Percentiles rank a stretch among this genome's conserved stretches.
These are phyloP conservation scores for Sarcophaga carnaria DNA, from an alignment of 2,888 invertebrate genomes.

Conservation along the genomic window DNA sequence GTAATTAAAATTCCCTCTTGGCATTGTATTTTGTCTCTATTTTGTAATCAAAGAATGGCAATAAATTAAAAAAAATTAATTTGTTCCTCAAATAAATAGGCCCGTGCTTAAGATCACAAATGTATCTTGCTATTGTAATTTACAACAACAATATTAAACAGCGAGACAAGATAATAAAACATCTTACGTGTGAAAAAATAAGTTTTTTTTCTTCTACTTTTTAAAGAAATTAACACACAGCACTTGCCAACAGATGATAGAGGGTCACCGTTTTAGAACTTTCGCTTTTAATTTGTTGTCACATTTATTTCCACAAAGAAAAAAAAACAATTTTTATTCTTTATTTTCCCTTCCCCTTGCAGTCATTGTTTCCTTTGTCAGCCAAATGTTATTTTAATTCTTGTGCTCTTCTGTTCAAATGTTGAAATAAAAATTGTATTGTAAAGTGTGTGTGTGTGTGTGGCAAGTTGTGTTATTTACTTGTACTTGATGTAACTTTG, in stretches of 20 bases:
- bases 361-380: slow-evolving; percentile 59
- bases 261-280: slow-evolving; percentile 52
- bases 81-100: too few relatives aligned
- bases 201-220: background rate
- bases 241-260: slow-evolving; percentile 35
- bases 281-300: slow-evolving; percentile 59
- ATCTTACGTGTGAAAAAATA: slow-evolving; percentile 21
- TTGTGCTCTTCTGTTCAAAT: background rate
- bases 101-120: too few relatives aligned
- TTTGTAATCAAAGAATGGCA: too few relatives aligned
- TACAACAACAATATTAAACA: background rate
- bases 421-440: too few relatives aligned
- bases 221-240: background rate
- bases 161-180: slow-evolving; percentile 3
- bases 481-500: background rate
- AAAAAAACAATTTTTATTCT: background rate
- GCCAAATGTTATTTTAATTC: slow-evolving; percentile 60
- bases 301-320: slow-evolving; percentile 2
- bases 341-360: background rate
- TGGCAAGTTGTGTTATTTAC: background rate
- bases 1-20: too few relatives aligned
- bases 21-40: too few relatives aligned
- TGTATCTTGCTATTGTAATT: too few relatives aligned
- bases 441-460: background rate
- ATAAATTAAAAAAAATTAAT: too few relatives aligned